Evolutionary conservation across 2,888 invertebrate genomes (phyloP).

Genomic region (Stenotaenia linearis): DNA sequence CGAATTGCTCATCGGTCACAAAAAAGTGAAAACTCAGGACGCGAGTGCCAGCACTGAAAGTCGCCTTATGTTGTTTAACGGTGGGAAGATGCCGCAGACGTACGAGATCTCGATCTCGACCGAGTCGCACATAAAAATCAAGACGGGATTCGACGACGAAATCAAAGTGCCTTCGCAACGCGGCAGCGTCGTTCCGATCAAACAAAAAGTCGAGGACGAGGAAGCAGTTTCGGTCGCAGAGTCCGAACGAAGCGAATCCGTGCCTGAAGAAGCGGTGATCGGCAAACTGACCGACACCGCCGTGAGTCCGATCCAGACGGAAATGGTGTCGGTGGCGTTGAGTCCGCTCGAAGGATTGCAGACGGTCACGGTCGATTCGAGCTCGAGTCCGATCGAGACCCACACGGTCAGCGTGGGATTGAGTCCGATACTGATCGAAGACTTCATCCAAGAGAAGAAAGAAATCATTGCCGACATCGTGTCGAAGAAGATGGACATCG

Average conservation of each 20-base stretch:
- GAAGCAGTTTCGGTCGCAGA: neutral
- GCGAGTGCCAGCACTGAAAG: constrained; percentile 35
- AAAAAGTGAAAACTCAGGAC: constrained; percentile 35
- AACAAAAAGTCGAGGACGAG: neutral
- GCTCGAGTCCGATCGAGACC: constrained; percentile 27
- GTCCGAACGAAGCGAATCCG: neutral
- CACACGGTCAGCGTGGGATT: constrained; percentile 27
- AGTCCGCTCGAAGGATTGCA: constrained; percentile 33
- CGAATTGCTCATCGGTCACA: constrained; percentile 35
- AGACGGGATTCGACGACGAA: neutral
- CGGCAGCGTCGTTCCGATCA: neutral
- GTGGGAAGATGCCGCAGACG: constrained; percentile 14
- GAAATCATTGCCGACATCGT: neutral
- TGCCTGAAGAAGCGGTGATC: neutral
- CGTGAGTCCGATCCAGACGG: constrained; percentile 34
- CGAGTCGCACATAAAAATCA: constrained; percentile 35
- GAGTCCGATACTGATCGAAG: constrained; percentile 29
- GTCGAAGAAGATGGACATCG: constrained; percentile 30
- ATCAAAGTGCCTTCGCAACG: neutral
- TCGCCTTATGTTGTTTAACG: constrained; percentile 32
- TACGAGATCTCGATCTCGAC: constrained; percentile 35
- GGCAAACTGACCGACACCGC: constrained; percentile 34
- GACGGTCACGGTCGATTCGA: constrained; percentile 10
- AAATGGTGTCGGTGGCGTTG: constrained; percentile 32
- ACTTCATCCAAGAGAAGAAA: neutral